These are phyloP conservation scores for Omphaloscelis lunosa DNA, from an alignment of 2,888 invertebrate species.

Conservation along the genomic window DNA sequence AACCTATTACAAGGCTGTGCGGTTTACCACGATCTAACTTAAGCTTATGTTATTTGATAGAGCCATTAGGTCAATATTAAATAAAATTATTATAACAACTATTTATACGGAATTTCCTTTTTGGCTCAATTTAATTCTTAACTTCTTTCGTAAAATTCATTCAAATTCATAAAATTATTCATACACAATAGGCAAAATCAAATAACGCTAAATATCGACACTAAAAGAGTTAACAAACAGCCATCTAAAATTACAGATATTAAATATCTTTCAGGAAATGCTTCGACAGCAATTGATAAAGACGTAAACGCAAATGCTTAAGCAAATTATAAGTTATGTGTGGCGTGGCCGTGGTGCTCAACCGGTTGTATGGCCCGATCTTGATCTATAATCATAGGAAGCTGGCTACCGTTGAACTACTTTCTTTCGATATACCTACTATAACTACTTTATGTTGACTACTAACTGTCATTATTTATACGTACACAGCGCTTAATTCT, in stretches of 20 bases:
- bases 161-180: not conserved
- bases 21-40: constrained; percentile 47
- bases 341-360: constrained; percentile 59
- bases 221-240: not conserved
- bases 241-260: constrained; percentile 4
- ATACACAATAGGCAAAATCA: not conserved
- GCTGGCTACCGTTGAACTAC: constrained; percentile 79
- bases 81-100: not conserved
- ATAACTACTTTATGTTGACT: constrained; percentile 40
- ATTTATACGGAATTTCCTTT: not conserved
- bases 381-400: constrained; percentile 79
- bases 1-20: constrained; percentile 46
- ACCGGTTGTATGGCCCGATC: constrained; percentile 74
- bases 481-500: constrained; percentile 3
- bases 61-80: not conserved
- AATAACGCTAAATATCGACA: not conserved
- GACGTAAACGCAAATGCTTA: constrained; percentile 59
- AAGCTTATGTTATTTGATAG: constrained; percentile 4
- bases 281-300: constrained; percentile 38
- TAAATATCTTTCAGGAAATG: constrained; percentile 4
- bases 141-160: not conserved
- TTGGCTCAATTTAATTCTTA: not conserved
- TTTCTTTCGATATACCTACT: constrained; percentile 70
- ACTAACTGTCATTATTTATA: constrained; percentile 44
- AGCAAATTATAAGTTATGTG: constrained; percentile 65